Evolutionary conservation across 2,113 vertebrate species (phyloP).

Genomic region (Melanotaenia duboulayi): DNA sequence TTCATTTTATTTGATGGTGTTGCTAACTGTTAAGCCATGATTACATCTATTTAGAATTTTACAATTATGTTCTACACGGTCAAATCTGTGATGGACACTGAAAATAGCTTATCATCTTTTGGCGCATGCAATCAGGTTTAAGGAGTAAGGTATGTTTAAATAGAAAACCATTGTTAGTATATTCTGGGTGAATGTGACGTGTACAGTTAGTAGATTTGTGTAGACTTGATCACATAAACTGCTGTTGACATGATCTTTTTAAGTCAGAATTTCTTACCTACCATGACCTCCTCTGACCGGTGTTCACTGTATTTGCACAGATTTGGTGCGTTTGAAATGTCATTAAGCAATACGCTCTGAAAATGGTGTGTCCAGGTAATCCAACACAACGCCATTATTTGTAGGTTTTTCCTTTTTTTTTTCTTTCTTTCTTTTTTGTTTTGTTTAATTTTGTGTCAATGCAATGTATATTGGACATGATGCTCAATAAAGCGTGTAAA

Average conservation of each 20-base stretch:
- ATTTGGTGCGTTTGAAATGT: conserved; percentile 78
- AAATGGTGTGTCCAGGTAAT: conserved; percentile 77
- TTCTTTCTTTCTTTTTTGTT: conserved; percentile 50
- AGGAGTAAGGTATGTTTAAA: conserved; percentile 51
- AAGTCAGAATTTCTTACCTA: conserved; percentile 68
- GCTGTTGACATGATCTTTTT: conserved; percentile 69
- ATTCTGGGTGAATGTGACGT: conserved; percentile 67
- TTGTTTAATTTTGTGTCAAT: conserved; percentile 74
- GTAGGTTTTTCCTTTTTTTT: conserved; percentile 9
- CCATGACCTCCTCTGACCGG: conserved; percentile 82
- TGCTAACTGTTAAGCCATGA: conserved; percentile 56
- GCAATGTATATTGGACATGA: conserved; percentile 82
- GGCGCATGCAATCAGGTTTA: conserved; percentile 73
- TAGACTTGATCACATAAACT: conserved; percentile 67
- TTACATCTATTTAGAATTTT: conserved; percentile 24
- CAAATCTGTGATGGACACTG: conserved; percentile 55
- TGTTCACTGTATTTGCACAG: conserved; percentile 83
- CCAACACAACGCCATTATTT: conserved; percentile 65
- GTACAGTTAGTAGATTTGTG: conserved; percentile 61
- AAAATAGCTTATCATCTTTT: conserved; percentile 46
- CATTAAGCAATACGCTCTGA: conserved; percentile 82
- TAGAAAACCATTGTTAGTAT: conserved; percentile 44
- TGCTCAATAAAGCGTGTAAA: conserved; percentile 84
- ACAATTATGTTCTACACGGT: conserved; percentile 39
- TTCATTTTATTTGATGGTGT: conserved; percentile 47